Base-by-base conservation (phyloP, 2,797 vertebrate genomes). In the Lagorchestes hirsutus region DNA sequence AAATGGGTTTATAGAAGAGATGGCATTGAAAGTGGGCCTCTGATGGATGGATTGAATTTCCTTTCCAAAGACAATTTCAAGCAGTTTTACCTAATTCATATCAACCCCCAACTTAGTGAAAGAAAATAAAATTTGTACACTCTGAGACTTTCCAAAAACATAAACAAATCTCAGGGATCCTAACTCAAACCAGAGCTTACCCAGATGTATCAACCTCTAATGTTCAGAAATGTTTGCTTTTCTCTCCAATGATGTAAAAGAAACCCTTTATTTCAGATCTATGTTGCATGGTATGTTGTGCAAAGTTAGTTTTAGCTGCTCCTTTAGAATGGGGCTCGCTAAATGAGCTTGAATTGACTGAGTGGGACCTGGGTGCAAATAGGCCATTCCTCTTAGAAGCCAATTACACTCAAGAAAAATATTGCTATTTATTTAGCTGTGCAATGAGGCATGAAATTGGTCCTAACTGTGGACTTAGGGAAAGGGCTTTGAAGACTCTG, bases 351-450 rank as follows among this genome's bases (percentile, higher is more conserved):
- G 55, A 94, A 13, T 91, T 90, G 55, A 55, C 54, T 62, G 28
- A 94, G 94, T 40, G 3, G 12, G 24, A 9, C 9, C 40, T 87
- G 74, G 90, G 54, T 91, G 90, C 90, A 67, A 91, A 54, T 18
- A 62, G 46, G n/a, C 55, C 91, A 57, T 90, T 5, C 24, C 74
- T 8, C 57, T 91, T 46, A 0, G 93, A 94, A 90, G 93, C 93
- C 93, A 96, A 55, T 95, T 62, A 92, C 93, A 96, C 91, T 93
- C 92, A 92, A 95, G 40, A 93, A 96, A 96, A 67, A 93, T 27
- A 67, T 87, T 95, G 95, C 93, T 95, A 94, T 97, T 96, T 97
- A 97, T 96, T 97, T 97, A 62, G 94, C 95, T 92, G 57, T 96
- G 95, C 96, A 96, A 87, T 0, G 94, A 97, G 95, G 94, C 93